Conservation (phyloP, 2,797 vertebrate species). For the Emydoidea blandingii region DNA sequence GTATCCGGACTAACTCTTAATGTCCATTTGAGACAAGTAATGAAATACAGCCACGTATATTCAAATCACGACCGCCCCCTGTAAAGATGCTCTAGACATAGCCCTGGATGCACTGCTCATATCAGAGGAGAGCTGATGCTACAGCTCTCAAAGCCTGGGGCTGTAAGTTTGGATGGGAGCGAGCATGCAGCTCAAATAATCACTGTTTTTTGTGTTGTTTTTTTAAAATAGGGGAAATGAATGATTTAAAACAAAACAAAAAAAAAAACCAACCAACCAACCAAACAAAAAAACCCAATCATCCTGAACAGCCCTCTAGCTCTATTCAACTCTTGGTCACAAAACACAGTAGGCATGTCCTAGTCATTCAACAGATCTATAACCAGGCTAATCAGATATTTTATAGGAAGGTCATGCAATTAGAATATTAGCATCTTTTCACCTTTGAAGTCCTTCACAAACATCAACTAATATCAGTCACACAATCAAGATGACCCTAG, state of each 20-base stretch:
- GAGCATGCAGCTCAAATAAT: neutral
- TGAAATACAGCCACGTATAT: neutral
- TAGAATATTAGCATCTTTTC: neutral
- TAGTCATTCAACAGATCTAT: neutral
- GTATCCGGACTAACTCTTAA: neutral
- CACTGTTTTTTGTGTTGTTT: neutral
- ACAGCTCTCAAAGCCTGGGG: neutral
- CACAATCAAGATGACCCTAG: neutral
- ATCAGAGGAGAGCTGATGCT: neutral
- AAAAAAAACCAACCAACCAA: too few relatives aligned
- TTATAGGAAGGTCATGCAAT: neutral
- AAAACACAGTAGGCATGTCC: neutral
- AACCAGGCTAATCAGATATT: neutral
- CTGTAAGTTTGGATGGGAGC: neutral
- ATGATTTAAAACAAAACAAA: neutral
- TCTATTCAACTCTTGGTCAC: neutral
- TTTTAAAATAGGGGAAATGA: neutral
- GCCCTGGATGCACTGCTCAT: neutral
- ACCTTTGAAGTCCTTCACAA: conserved; percentile 16
- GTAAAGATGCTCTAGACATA: rapidly evolving
- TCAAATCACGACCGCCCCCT: neutral
- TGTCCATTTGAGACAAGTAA: neutral
- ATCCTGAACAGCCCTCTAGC: neutral
- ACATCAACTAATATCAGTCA: neutral
- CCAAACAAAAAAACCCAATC: neutral